A percentile compares a stretch with the other conserved stretches of the same genome.
These are phyloP conservation scores for Mycetomoellerius zeteki DNA, from an alignment of 1,140 invertebrate species.

Conservation along the genomic window DNA sequence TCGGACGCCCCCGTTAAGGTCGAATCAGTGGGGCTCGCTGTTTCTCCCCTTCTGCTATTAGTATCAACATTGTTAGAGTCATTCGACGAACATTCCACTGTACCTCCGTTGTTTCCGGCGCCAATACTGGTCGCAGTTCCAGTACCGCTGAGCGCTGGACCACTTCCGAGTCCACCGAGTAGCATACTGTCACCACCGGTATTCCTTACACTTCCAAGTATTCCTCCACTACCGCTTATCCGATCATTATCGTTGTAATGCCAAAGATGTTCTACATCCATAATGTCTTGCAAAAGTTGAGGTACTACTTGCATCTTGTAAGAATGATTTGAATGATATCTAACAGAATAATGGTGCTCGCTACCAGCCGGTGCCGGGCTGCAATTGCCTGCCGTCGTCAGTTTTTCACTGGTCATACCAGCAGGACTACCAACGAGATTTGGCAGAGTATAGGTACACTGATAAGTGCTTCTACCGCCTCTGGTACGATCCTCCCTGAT, in stretches of 20 bases:
- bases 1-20: constrained; percentile 71
- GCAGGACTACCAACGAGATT: constrained; percentile 88
- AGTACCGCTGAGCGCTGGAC: not conserved
- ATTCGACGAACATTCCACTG: constrained; percentile 65
- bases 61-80: constrained; percentile 83
- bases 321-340: constrained; percentile 85
- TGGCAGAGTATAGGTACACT: constrained; percentile 95
- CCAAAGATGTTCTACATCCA: constrained; percentile 98
- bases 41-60: constrained; percentile 66
- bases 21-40: constrained; percentile 64
- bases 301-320: constrained; percentile 85
- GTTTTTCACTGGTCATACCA: constrained; percentile 81
- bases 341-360: constrained; percentile 82
- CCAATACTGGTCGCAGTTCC: constrained; percentile 17
- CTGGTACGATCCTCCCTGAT: constrained; percentile 97
- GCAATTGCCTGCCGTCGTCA: constrained; percentile 80
- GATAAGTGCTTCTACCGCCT: constrained; percentile 98
- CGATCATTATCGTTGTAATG: constrained; percentile 92
- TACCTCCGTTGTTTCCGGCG: constrained; percentile 49
- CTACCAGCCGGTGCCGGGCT: constrained; percentile 84
- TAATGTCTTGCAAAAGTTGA: constrained; percentile 92
- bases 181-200: constrained; percentile 47
- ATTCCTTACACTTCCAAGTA: constrained; percentile 57
- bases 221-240: constrained; percentile 69
- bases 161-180: constrained; percentile 47